Evolutionary conservation across 2,113 vertebrate species (phyloP).

Genomic region (Sminthopsis crassicaudata): DNA sequence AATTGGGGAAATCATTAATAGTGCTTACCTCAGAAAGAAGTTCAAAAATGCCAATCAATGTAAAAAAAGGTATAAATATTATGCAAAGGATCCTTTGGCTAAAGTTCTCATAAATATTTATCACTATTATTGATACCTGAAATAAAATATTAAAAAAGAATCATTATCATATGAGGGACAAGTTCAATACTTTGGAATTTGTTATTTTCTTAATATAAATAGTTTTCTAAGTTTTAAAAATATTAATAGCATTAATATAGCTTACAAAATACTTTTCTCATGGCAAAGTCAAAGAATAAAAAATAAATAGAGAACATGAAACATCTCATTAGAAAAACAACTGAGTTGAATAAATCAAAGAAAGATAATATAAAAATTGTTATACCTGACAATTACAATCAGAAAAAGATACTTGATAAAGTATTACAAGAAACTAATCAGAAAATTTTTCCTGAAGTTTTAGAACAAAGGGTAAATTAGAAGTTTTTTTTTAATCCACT

Average conservation of each 20-base stretch:
- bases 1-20: background rate
- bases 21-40: background rate
- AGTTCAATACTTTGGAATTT: background rate
- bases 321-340: too few relatives aligned
- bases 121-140: background rate
- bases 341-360: too few relatives aligned
- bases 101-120: background rate
- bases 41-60: background rate
- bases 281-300: too few relatives aligned
- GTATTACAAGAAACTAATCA: too few relatives aligned
- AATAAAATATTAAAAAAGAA: background rate
- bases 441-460: too few relatives aligned
- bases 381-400: too few relatives aligned
- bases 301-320: too few relatives aligned
- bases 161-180: background rate
- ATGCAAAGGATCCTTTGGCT: background rate
- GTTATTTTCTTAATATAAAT: background rate
- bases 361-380: too few relatives aligned
- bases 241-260: background rate
- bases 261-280: background rate
- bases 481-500: too few relatives aligned
- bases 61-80: background rate
- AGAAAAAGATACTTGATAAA: too few relatives aligned
- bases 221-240: background rate
- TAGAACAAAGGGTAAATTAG: too few relatives aligned